Percentiles rank a stretch among this genome's conserved stretches.
Evolutionary conservation across 2,113 vertebrate genomes (phyloP).

Genomic region (Stegostoma tigrinum): DNA sequence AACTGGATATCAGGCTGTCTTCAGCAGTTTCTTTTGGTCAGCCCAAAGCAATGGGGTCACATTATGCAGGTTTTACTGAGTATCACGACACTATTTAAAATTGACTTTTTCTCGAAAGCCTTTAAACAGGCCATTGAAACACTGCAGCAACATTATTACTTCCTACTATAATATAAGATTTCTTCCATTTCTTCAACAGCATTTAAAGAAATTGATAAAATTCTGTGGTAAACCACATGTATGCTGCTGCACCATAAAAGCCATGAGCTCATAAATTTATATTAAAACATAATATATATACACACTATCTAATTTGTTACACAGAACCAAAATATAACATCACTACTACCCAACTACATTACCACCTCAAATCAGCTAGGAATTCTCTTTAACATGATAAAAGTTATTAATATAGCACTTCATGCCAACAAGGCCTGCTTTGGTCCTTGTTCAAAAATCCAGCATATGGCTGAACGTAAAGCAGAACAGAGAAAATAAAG

Average conservation of each 20-base stretch:
- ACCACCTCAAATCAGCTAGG: slow-evolving; percentile 36
- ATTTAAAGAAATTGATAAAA: slow-evolving; percentile 55
- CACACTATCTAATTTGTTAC: slow-evolving; percentile 44
- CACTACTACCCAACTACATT: slow-evolving; percentile 42
- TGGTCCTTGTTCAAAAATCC: slow-evolving; percentile 42
- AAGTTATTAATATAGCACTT: slow-evolving; percentile 43
- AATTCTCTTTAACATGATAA: slow-evolving; percentile 44
- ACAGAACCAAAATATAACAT: slow-evolving; percentile 42
- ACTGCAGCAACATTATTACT: slow-evolving; percentile 60
- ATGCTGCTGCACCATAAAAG: slow-evolving; percentile 53
- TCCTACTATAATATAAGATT: slow-evolving; percentile 54
- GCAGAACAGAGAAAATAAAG: slow-evolving; percentile 52
- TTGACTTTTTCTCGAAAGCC: slow-evolving; percentile 48
- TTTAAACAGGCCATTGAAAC: slow-evolving; percentile 65
- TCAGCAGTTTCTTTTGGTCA: slow-evolving; percentile 17
- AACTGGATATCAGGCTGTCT: neutral
- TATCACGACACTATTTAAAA: slow-evolving; percentile 53
- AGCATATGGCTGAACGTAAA: slow-evolving; percentile 51
- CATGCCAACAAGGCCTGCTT: slow-evolving; percentile 14
- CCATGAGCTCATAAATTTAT: slow-evolving; percentile 48
- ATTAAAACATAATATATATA: slow-evolving; percentile 52
- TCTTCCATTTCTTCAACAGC: slow-evolving; percentile 47
- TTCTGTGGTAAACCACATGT: slow-evolving; percentile 51
- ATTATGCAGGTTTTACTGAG: slow-evolving; percentile 37
- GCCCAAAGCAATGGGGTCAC: slow-evolving; percentile 15